Percentiles rank a stretch among this genome's conserved stretches.
phyloP scores from a whole-genome alignment of 92 coral and sea anemone genomes.

The Epizoanthus fatuus region DNA sequence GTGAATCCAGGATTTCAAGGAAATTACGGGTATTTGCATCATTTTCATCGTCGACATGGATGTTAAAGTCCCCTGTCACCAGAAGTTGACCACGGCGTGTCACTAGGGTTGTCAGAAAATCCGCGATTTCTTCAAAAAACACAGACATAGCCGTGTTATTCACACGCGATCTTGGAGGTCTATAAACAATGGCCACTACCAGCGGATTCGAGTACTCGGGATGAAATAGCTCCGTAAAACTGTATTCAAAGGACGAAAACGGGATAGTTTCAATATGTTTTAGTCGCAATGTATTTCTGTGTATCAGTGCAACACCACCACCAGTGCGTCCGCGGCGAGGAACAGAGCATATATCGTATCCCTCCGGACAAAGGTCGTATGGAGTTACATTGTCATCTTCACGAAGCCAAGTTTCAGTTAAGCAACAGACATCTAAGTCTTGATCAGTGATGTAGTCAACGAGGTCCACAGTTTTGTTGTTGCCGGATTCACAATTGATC shows the following conservation, averaged over 20 bases:
- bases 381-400: slow-evolving; percentile 4
- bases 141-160: not conserved
- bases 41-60: not conserved
- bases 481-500: not conserved
- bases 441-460: slow-evolving; percentile 1
- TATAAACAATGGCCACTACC: too few relatives aligned
- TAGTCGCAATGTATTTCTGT: not conserved
- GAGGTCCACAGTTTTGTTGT: not conserved
- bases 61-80: slow-evolving; percentile 1
- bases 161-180: not conserved
- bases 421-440: not conserved
- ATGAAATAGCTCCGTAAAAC: not conserved
- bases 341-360: too few relatives aligned
- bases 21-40: not conserved
- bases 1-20: not conserved
- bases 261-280: not conserved
- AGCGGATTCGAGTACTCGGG: not conserved
- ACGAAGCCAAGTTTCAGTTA: not conserved
- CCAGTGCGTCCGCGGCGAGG: too few relatives aligned
- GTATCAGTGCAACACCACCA: not conserved
- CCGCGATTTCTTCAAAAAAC: not conserved
- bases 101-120: not conserved
- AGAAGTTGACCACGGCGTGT: not conserved
- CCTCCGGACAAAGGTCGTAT: slow-evolving; percentile 8
- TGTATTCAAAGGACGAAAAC: not conserved